Base-by-base conservation (phyloP, 2,113 vertebrate species). In the Urocitellus parryii region DNA sequence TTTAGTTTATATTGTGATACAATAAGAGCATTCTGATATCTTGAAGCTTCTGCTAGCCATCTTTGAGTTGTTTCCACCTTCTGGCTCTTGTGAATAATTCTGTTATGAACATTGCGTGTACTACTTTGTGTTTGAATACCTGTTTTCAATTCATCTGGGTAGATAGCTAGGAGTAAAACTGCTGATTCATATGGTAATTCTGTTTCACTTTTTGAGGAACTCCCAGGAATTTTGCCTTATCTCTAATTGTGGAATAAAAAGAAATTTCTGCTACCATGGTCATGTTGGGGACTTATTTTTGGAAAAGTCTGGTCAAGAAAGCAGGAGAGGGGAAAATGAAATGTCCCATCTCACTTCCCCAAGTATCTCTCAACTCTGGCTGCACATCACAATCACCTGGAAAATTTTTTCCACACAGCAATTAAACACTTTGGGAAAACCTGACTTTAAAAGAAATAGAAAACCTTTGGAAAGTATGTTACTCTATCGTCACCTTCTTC, bases 171-270 rank as follows among this genome's bases (percentile, higher is more conserved):
- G 18, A 92, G 13, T 79, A 39, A 79, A 88, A 89, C 34, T 92
- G 17, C 85, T 84, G 8, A 58, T 70, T 73, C 67, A 51, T 48
- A 51, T 4, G 34, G 45, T 51, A 83, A 87, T 73, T 90, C 53
- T 78, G 45, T 81, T 68, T 56, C 90, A 78, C 12, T 79, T 87
- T 42, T 61, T 16, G 27, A 90, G 65, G 20, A 79, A 32, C 14
- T 88, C n/a, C 42, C 18, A 65, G 65, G 27, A 67, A 25, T 42
- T 32, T 81, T 90, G 32, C 12, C 20, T 68, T 87, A 18, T 68
- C 48, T 72, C 37, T 79, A 61, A 87, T 8, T 74, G 48, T 29
- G 2, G 32, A 96, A 85, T 87, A 53, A 88, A 94, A 94, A 85
- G 56, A 34, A 80, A 29, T 61, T 65, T 89, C 34, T 86, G n/a